These are phyloP conservation scores for Hippoglossus hippoglossus DNA, from an alignment of 2,797 vertebrate genomes.

Conservation along the genomic window DNA sequence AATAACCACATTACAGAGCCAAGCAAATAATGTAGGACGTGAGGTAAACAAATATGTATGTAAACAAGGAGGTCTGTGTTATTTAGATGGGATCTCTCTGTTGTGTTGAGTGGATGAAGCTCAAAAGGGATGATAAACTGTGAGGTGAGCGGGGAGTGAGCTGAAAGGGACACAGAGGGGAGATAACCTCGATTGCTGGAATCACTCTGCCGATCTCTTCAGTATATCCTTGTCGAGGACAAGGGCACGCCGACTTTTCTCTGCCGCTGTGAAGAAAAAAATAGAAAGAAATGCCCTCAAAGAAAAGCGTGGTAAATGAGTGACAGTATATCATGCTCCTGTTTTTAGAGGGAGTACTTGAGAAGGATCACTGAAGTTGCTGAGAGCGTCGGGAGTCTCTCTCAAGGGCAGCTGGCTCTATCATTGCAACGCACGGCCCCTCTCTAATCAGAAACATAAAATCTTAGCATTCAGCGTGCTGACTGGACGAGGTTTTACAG, in stretches of 20 bases:
- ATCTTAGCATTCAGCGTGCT: conserved; percentile 60
- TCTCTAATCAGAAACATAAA: conserved; percentile 66
- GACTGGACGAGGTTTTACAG: conserved; percentile 53
- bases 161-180: conserved; percentile 47
- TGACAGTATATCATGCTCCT: conserved; percentile 57
- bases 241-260: conserved; percentile 39
- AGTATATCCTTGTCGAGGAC: conserved; percentile 42
- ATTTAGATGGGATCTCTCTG: conserved; percentile 33
- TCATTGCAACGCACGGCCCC: conserved; percentile 28
- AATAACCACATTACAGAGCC: conserved; percentile 18
- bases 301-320: conserved; percentile 54
- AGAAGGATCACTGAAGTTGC: conserved; percentile 60
- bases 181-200: conserved; percentile 70
- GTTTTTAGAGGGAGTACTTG: conserved; percentile 63
- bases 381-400: conserved; percentile 44
- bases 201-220: conserved; percentile 58
- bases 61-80: conserved; percentile 41
- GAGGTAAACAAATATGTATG: conserved; percentile 37
- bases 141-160: conserved; percentile 41
- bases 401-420: conserved; percentile 62
- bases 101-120: conserved; percentile 45
- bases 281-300: conserved; percentile 30
- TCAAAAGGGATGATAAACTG: conserved; percentile 37
- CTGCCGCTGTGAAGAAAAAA: conserved; percentile 5
- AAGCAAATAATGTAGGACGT: conserved; percentile 22